Evolutionary conservation across 2,113 vertebrate genomes (phyloP).

Genomic region (Carassius carassius): DNA sequence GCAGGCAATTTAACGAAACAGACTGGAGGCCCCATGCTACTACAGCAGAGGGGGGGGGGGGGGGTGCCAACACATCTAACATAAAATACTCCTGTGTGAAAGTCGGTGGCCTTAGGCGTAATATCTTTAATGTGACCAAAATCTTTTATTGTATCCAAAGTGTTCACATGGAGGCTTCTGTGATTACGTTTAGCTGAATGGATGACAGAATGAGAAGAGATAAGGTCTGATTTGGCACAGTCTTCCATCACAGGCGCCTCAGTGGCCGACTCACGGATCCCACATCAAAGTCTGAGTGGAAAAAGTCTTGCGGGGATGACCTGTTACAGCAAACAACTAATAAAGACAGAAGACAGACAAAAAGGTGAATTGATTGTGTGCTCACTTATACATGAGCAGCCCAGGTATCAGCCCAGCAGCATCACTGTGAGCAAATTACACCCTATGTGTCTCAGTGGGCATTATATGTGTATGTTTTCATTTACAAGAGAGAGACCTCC

Average conservation of each 20-base stretch:
- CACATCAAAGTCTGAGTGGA: constrained; percentile 57
- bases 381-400: constrained; percentile 12
- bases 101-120: constrained; percentile 64
- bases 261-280: constrained; percentile 38
- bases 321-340: constrained; percentile 57
- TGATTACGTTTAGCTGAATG: constrained; percentile 67
- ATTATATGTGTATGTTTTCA: constrained; percentile 70
- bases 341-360: constrained; percentile 41
- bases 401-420: constrained; percentile 43
- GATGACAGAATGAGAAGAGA: constrained; percentile 52
- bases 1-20: constrained; percentile 39
- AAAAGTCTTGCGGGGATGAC: constrained; percentile 43
- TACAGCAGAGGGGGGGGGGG: constrained; percentile 6
- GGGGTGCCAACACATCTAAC: constrained; percentile 30
- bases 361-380: constrained; percentile 51
- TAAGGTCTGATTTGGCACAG: constrained; percentile 49
- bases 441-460: constrained; percentile 45
- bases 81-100: constrained; percentile 55
- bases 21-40: constrained; percentile 19
- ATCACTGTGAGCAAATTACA: constrained; percentile 50
- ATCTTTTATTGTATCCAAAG: constrained; percentile 67
- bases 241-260: constrained; percentile 50
- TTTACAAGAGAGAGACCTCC: constrained; percentile 78
- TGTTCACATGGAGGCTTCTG: constrained; percentile 68
- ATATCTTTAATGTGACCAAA: constrained; percentile 61